phyloP scores from a whole-genome alignment of 2,113 vertebrate species.

The Siphamia tubifer region DNA sequence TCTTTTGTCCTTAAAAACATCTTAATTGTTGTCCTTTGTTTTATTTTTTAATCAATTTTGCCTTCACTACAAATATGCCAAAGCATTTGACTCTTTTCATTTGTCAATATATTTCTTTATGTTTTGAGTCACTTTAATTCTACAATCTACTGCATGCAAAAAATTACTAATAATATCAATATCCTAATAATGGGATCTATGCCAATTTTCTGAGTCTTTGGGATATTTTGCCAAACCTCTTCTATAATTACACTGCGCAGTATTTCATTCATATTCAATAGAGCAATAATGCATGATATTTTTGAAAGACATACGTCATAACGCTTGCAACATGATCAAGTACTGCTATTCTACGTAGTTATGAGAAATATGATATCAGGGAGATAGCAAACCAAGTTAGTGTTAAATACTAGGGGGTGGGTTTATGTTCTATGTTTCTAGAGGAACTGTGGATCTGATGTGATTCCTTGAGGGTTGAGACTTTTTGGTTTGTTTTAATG shows the following conservation, averaged over 20 bases:
- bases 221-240: conserved; percentile 79
- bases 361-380: conserved; percentile 82
- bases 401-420: conserved; percentile 69
- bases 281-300: conserved; percentile 90
- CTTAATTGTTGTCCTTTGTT: conserved; percentile 79
- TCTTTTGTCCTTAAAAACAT: conserved; percentile 47
- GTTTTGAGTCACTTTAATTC: conserved; percentile 75
- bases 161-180: conserved; percentile 21
- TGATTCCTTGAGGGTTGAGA: conserved; percentile 28
- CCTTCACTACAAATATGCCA: conserved; percentile 86
- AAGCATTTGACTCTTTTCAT: conserved; percentile 89
- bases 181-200: conserved; percentile 82
- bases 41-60: conserved; percentile 69
- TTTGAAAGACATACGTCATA: conserved; percentile 72
- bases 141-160: conserved; percentile 81
- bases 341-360: conserved; percentile 77
- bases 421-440: conserved; percentile 43
- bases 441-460: conserved; percentile 18
- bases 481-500: neutral
- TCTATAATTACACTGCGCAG: conserved; percentile 73
- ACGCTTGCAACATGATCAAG: conserved; percentile 77
- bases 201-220: conserved; percentile 84
- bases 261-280: conserved; percentile 78
- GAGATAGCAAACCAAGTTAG: conserved; percentile 80
- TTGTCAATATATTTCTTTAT: conserved; percentile 61